These are phyloP conservation scores for Nixonia krombeini DNA, from an alignment of 1,140 invertebrate genomes.

Conservation along the genomic window DNA sequence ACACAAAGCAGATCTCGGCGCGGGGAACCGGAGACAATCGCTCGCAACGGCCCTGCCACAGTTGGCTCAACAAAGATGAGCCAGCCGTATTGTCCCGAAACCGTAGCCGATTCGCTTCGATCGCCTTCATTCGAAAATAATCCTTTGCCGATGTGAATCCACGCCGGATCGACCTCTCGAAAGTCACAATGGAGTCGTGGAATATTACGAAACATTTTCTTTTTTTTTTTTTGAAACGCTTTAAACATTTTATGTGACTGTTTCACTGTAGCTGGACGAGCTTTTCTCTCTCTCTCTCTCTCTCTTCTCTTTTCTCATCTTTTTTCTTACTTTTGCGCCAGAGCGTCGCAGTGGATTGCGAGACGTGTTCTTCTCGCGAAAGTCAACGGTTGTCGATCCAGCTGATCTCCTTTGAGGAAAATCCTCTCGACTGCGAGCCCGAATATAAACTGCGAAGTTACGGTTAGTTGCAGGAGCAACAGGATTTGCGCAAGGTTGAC, in stretches of 20 bases:
- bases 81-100: conserved; percentile 27
- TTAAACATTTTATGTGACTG: no score
- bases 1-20: conserved; percentile 27
- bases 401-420: no score
- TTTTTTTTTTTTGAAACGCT: background rate
- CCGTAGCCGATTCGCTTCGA: conserved; percentile 34
- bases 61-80: conserved; percentile 58
- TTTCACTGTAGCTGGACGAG: no score
- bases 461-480: conserved; percentile 40
- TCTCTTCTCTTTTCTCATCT: no score
- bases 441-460: conserved; percentile 19
- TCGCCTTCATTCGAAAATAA: no score
- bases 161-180: no score
- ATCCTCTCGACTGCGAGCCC: conserved; percentile 35
- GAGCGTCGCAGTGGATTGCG: no score
- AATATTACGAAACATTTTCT: background rate
- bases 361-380: no score
- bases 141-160: background rate
- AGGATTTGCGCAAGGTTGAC: conserved; percentile 46
- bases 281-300: no score
- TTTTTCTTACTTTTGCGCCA: no score
- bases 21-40: conserved; percentile 51
- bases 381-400: no score
- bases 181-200: background rate
- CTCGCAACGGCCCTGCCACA: conserved; percentile 54